phyloP scores from a whole-genome alignment of 2,113 vertebrate species.

The Ahaetulla prasina region DNA sequence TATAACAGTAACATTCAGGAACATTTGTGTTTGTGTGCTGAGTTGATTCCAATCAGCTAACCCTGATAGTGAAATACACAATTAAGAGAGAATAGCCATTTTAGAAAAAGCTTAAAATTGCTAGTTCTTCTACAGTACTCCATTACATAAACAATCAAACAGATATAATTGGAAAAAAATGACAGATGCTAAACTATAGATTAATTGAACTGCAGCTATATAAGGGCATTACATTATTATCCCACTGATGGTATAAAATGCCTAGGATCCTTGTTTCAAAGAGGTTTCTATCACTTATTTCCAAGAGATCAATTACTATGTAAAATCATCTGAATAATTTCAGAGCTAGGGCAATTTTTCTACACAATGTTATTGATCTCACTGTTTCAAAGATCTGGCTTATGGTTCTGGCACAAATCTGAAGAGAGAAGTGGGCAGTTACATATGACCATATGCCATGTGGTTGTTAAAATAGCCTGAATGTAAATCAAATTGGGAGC shows the following conservation, averaged over 20 bases:
- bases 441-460: background rate
- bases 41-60: slow-evolving; percentile 52
- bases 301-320: background rate
- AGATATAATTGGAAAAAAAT: slow-evolving; percentile 49
- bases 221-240: background rate
- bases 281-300: background rate
- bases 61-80: slow-evolving; percentile 53
- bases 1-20: background rate
- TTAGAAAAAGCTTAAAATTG: slow-evolving; percentile 49
- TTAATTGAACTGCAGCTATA: background rate
- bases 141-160: slow-evolving; percentile 52
- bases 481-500: background rate
- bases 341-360: accelerated
- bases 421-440: background rate
- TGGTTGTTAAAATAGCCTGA: background rate
- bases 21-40: slow-evolving; percentile 28
- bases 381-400: background rate
- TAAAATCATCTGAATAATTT: background rate
- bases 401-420: background rate
- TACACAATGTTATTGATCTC: accelerated
- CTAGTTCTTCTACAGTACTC: slow-evolving; percentile 21
- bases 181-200: slow-evolving; percentile 19
- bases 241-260: background rate
- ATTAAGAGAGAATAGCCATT: slow-evolving; percentile 37
- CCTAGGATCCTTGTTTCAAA: accelerated